A percentile compares a stretch with the other conserved stretches of the same genome.
Conservation (phyloP, 2,113 vertebrate species). For the Psilopsiagon aurifrons region DNA sequence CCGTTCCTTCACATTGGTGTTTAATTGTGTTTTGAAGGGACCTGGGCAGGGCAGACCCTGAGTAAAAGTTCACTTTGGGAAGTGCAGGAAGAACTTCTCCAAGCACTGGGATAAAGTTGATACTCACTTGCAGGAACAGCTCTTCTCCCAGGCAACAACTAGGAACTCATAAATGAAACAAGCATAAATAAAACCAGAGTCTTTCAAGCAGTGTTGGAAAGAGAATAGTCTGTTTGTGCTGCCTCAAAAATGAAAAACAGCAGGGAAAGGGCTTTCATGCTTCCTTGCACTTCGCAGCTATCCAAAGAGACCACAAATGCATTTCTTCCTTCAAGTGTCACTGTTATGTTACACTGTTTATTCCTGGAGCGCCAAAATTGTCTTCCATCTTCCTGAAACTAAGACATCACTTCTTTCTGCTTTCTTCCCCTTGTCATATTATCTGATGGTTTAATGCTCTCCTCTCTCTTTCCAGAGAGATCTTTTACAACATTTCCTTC, state of each 20-base stretch:
- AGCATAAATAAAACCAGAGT: background rate
- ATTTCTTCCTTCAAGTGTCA: background rate
- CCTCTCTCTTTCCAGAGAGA: background rate
- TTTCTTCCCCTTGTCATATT: background rate
- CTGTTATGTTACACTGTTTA: background rate
- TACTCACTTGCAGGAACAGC: background rate
- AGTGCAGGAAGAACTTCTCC: background rate
- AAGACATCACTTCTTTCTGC: background rate
- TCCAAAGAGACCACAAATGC: background rate
- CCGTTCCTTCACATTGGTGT: background rate
- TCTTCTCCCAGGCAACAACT: background rate
- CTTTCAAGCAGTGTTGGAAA: fast-evolving
- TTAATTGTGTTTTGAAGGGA: background rate
- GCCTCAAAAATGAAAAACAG: background rate
- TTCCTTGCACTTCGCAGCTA: background rate
- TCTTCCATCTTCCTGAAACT: background rate
- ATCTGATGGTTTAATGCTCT: background rate
- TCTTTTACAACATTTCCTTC: background rate
- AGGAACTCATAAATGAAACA: background rate
- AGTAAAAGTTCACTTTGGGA: background rate
- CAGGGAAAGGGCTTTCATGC: background rate
- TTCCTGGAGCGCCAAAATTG: background rate
- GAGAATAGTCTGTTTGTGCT: background rate
- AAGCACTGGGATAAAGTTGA: background rate
- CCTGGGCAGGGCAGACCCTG: background rate